phyloP scores from a whole-genome alignment of 2,888 invertebrate genomes.

The Eristalis intricaria region DNA sequence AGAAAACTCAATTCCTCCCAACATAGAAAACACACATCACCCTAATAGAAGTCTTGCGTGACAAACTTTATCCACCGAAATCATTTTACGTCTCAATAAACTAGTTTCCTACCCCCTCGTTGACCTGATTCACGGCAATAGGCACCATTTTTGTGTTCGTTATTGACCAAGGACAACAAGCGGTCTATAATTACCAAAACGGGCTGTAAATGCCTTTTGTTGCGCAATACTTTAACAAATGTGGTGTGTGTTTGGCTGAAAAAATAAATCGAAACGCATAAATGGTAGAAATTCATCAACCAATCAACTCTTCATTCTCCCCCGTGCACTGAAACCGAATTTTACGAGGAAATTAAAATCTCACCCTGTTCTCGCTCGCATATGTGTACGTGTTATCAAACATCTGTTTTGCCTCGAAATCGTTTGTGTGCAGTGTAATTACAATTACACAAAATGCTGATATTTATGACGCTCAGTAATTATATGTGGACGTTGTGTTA shows the following conservation, averaged over 20 bases:
- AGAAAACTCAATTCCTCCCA: neutral
- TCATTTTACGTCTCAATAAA: slow-evolving; percentile 5
- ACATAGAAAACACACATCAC: neutral
- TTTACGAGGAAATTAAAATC: neutral
- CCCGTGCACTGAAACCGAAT: neutral
- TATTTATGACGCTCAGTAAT: neutral
- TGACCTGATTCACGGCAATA: neutral
- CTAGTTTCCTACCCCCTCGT: slow-evolving; percentile 1
- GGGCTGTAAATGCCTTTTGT: neutral
- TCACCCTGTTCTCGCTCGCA: neutral
- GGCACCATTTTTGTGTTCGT: neutral
- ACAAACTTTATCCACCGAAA: neutral
- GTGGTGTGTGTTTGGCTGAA: neutral
- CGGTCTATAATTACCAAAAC: neutral
- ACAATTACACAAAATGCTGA: neutral
- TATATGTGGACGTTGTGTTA: neutral
- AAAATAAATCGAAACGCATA: neutral
- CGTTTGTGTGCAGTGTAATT: neutral
- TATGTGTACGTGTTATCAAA: neutral
- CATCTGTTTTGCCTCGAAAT: neutral
- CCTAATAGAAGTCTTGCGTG: slow-evolving; percentile 11
- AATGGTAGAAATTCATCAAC: neutral
- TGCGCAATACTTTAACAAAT: neutral
- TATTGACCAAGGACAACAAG: slow-evolving; percentile 5
- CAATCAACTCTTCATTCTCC: neutral